Evolutionary conservation across 2,888 invertebrate genomes (phyloP).

Genomic region (Apomyelois bistriatella): DNA sequence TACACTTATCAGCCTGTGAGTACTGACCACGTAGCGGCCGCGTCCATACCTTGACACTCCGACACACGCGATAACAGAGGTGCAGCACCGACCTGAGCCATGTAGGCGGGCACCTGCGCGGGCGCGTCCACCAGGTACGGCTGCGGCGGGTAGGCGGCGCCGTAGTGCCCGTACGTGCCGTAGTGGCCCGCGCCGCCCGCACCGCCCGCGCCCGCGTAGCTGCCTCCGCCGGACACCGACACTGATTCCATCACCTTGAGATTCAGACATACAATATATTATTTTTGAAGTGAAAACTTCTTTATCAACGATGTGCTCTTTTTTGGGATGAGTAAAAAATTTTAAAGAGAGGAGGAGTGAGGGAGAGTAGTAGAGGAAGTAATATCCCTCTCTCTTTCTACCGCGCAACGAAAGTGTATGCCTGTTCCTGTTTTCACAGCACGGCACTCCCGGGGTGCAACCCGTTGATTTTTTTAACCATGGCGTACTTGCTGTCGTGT

Average conservation of each 20-base stretch:
- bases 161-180: conserved; percentile 73
- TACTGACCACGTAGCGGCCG: too few species aligned
- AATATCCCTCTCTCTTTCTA: too few species aligned
- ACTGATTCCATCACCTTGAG: conserved; percentile 71
- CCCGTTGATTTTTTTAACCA: too few species aligned
- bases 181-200: conserved; percentile 65
- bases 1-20: too few species aligned
- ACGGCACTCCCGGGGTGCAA: too few species aligned
- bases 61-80: not conserved
- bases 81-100: conserved; percentile 58
- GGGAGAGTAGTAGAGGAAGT: too few species aligned
- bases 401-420: too few species aligned
- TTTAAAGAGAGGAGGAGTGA: too few species aligned
- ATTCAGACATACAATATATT: not conserved
- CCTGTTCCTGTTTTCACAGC: too few species aligned
- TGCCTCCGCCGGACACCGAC: conserved; percentile 65
- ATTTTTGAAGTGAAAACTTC: not conserved
- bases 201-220: conserved; percentile 51
- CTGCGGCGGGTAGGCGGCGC: conserved; percentile 66
- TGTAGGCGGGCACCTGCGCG: conserved; percentile 67
- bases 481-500: too few species aligned
- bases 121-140: conserved; percentile 71
- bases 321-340: too few species aligned
- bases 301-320: too few species aligned
- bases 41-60: not conserved